These are phyloP conservation scores for Miltochrista miniata DNA, from an alignment of 2,888 invertebrate species.

Conservation along the genomic window DNA sequence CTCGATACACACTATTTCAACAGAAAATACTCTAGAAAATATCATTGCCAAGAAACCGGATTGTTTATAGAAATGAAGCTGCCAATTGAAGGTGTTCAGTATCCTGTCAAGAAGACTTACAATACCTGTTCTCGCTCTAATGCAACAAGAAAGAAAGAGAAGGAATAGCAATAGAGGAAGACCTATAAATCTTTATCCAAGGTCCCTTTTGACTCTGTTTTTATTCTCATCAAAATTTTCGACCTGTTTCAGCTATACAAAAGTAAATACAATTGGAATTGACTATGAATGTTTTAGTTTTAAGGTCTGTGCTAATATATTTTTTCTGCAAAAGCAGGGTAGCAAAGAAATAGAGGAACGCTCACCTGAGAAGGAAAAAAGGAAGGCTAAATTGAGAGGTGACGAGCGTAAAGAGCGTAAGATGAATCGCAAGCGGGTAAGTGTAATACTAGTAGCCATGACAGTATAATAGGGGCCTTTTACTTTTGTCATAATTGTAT, in stretches of 20 bases:
- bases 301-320: constrained; percentile 30
- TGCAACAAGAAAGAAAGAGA: not conserved
- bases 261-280: not conserved
- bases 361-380: constrained; percentile 89
- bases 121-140: too few relatives aligned
- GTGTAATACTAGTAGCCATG: constrained; percentile 32
- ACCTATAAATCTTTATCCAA: constrained; percentile 48
- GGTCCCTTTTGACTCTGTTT: constrained; percentile 60
- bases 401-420: constrained; percentile 90
- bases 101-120: too few relatives aligned
- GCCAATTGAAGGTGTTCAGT: too few relatives aligned
- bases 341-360: constrained; percentile 84
- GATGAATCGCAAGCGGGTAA: constrained; percentile 90
- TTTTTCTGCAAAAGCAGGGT: constrained; percentile 76
- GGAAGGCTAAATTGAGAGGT: constrained; percentile 84
- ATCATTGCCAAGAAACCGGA: too few relatives aligned
- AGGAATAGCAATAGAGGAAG: constrained; percentile 1
- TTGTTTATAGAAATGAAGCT: too few relatives aligned
- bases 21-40: too few relatives aligned
- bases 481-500: not conserved
- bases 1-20: too few relatives aligned
- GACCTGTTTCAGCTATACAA: not conserved
- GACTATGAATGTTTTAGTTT: not conserved
- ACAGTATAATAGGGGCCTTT: not conserved
- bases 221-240: constrained; percentile 9